These are phyloP conservation scores for Protosalanx chinensis DNA, from an alignment of 2,797 vertebrate genomes.

Conservation along the genomic window DNA sequence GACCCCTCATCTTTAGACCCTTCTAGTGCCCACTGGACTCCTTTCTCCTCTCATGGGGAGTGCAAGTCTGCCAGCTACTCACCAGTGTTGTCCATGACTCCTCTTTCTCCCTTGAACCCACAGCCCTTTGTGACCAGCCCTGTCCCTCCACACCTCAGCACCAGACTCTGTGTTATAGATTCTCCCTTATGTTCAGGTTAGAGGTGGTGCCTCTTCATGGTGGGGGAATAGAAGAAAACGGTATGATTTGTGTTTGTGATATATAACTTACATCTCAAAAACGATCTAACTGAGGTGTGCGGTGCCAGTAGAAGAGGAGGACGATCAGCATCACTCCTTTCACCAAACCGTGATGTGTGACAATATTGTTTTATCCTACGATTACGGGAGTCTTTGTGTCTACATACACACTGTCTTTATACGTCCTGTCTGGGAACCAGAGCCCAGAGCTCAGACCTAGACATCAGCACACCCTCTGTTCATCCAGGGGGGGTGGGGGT, in stretches of 20 bases:
- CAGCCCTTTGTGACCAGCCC: slow-evolving; percentile 4
- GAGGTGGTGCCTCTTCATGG: background rate
- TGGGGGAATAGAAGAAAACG: background rate
- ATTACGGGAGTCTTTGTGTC: slow-evolving; percentile 26
- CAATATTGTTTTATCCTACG: background rate
- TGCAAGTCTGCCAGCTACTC: background rate
- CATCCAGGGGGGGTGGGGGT: slow-evolving; percentile 23
- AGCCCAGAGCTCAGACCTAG: slow-evolving; percentile 15
- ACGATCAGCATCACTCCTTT: no score
- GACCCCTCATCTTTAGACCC: slow-evolving; percentile 10
- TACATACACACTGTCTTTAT: slow-evolving; percentile 14
- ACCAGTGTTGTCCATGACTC: slow-evolving; percentile 1
- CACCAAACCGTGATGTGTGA: no score
- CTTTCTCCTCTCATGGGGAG: background rate
- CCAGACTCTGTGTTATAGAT: background rate
- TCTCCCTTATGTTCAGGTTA: background rate
- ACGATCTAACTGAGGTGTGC: no score
- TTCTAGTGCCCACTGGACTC: background rate
- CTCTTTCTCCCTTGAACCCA: background rate
- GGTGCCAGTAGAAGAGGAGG: no score
- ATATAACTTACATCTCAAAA: no score
- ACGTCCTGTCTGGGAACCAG: slow-evolving; percentile 42
- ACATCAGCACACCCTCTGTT: slow-evolving; percentile 32
- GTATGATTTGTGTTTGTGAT: background rate
- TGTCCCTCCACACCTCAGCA: slow-evolving; percentile 2